These are phyloP conservation scores for Cassiopea andromeda DNA, from an alignment of 30 jellyfish, hydroid and myxozoan species.

Conservation along the genomic window DNA sequence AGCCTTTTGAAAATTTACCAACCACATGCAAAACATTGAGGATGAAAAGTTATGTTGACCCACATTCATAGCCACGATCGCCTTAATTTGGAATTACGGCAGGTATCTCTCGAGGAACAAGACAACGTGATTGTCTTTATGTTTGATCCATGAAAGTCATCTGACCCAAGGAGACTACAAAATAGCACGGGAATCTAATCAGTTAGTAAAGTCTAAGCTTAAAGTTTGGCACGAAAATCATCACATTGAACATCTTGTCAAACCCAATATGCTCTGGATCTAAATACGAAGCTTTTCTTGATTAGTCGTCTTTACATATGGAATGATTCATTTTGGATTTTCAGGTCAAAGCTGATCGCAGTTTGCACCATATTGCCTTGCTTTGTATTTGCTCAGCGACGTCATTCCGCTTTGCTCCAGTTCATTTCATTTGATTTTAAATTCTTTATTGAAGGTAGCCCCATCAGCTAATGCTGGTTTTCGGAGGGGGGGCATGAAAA, in stretches of 20 bases:
- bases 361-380: not conserved
- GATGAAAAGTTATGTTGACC: conserved; percentile 43
- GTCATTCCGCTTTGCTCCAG: too few relatives aligned
- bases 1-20: conserved; percentile 1
- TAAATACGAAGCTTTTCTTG: conserved; percentile 6
- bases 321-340: not conserved
- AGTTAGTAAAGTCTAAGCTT: conserved; percentile 2
- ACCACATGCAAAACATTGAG: conserved; percentile 13
- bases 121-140: conserved; percentile 34
- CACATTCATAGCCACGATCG: not conserved
- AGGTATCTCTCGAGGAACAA: conserved; percentile 34
- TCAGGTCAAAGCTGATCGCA: not conserved
- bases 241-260: conserved; percentile 2
- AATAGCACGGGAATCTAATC: conserved; percentile 7
- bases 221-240: conserved; percentile 18
- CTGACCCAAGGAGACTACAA: conserved; percentile 54
- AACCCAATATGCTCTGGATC: not conserved
- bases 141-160: conserved; percentile 44
- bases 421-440: too few relatives aligned
- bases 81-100: conserved; percentile 20
- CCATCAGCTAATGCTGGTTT: too few relatives aligned
- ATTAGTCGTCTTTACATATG: conserved; percentile 29
- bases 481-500: too few relatives aligned
- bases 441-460: too few relatives aligned
- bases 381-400: too few relatives aligned